These are phyloP conservation scores for Teleogryllus oceanicus DNA, from an alignment of 2,888 invertebrate genomes.

Conservation along the genomic window DNA sequence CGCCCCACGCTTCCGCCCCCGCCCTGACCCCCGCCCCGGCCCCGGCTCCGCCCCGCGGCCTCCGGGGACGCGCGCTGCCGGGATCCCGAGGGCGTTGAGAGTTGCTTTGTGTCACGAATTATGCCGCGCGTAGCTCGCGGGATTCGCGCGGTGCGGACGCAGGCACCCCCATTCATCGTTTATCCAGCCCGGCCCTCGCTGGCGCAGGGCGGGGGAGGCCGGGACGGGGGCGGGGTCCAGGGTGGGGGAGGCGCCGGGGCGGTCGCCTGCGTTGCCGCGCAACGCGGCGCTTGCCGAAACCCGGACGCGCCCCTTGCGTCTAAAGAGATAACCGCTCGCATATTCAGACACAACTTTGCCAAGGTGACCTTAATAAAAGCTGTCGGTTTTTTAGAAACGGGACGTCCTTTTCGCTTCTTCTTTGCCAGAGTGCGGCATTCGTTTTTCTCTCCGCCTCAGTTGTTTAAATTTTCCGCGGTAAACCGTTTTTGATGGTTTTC, in stretches of 20 bases:
- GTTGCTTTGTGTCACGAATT: conserved; percentile 18
- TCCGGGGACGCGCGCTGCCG: background rate
- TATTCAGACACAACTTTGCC: too few species aligned
- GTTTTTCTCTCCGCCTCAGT: too few species aligned
- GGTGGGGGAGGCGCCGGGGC: background rate
- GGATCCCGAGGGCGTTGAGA: background rate
- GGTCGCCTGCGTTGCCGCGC: too few species aligned
- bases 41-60: background rate
- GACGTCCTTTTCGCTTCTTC: too few species aligned
- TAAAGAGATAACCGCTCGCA: too few species aligned
- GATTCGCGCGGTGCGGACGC: background rate
- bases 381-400: too few species aligned
- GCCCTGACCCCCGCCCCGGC: background rate
- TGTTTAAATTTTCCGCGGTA: too few species aligned
- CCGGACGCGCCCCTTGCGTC: too few species aligned
- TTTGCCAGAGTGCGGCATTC: too few species aligned
- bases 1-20: background rate
- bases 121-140: conserved; percentile 3
- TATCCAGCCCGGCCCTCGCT: background rate
- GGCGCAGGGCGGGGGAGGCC: background rate
- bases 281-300: too few species aligned
- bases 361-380: too few species aligned
- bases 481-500: too few species aligned
- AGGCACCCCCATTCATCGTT: background rate
- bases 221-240: background rate